Base-by-base conservation (phyloP, 2,888 invertebrate genomes). In the Cerastis leucographa region DNA sequence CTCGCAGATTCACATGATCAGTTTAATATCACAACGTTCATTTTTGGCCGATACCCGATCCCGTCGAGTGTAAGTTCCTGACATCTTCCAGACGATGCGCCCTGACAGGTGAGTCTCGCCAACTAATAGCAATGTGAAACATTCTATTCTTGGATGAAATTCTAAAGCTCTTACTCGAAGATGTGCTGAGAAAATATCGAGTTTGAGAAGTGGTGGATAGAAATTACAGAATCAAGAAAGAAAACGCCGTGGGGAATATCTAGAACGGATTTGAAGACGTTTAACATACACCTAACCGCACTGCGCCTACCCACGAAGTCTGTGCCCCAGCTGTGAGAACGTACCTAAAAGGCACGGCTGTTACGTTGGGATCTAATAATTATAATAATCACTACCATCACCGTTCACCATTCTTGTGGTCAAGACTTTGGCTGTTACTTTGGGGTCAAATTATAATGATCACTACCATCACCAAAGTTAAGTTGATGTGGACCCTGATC, bases 31-130 rank as follows among this genome's bases (percentile, higher is more conserved):
- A 62, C 70, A 71, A 80, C 76, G 81, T 85, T 77, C 84, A 84
- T 74, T 87, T 87, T 88, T 83, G 80, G 83, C 82, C 74, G 80
- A 87, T 82, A 84, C 74, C 75, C 84, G 86, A 88, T 87, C 74
- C 78, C 67, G 80, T 78, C 76, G 75, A 71, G n/a, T n/a, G n/a
- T n/a, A n/a, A n/a, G 46, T 74, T 70, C 74, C 85, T 83, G 90
- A 92, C 90, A 90, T 75, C 87, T 80, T 81, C 90, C 93, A 92
- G 93, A 91, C 89, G 91, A 89, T 88, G 85, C 76, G 84, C 81
- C 78, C 81, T 89, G 94, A 92, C 94, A 94, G 91, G 91, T 92
- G 92, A 91, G 87, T 85, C 90, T 89, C 89, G 89, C 89, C 90
- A 89, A 87, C 89, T 90, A 90, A 91, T 91, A 90, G 90, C 79